phyloP scores from a whole-genome alignment of 2,888 invertebrate species.

The Orthosia gracilis region DNA sequence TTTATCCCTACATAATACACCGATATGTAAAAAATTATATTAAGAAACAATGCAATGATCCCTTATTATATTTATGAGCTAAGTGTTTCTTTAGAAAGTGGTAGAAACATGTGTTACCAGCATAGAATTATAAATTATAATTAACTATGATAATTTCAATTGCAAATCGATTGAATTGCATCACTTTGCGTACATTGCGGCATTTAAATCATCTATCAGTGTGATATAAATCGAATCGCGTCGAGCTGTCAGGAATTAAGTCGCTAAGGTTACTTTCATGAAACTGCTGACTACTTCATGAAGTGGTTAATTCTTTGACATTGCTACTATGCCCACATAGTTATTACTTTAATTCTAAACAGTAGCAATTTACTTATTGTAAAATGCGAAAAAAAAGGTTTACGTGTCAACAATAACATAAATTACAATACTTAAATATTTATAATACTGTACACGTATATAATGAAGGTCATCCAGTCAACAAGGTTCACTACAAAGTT shows the following conservation, averaged over 20 bases:
- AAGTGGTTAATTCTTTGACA: no score
- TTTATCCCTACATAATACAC: neutral
- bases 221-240: no score
- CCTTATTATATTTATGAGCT: neutral
- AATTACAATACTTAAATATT: neutral
- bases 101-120: no score
- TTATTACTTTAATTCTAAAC: neutral
- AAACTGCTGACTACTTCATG: neutral
- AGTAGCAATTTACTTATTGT: neutral
- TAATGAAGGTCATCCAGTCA: slow-evolving; percentile 12
- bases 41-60: neutral
- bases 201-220: no score
- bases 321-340: no score
- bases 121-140: neutral
- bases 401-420: neutral
- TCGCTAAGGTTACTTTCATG: neutral
- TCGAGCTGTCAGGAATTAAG: no score
- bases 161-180: no score
- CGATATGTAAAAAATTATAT: neutral
- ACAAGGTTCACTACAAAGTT: neutral
- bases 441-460: neutral
- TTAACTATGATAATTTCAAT: no score
- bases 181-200: no score
- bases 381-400: neutral
- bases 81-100: neutral